Percentiles rank a stretch among this genome's conserved stretches.
phyloP scores from a whole-genome alignment of 2,888 invertebrate genomes.

The Oasisia sp. region DNA sequence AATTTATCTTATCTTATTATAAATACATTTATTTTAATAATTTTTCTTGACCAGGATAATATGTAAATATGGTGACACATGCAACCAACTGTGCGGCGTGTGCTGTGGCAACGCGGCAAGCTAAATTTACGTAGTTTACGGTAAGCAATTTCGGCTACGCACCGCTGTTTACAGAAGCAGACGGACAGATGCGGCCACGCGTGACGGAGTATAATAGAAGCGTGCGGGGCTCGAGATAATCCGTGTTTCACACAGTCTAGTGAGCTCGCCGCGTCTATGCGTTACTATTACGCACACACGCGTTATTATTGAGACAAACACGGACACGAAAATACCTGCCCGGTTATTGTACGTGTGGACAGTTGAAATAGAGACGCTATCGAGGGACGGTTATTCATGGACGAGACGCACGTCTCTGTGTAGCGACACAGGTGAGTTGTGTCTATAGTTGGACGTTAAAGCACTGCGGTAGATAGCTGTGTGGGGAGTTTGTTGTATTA shows the following conservation, averaged over 20 bases:
- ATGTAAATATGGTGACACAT: not conserved
- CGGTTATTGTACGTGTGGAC: not conserved
- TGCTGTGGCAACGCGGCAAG: not conserved
- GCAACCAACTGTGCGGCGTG: not conserved
- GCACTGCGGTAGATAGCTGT: no score
- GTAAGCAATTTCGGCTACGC: not conserved
- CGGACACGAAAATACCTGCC: not conserved
- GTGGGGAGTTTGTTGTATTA: no score
- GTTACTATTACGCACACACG: not conserved
- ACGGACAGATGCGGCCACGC: not conserved
- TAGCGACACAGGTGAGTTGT: no score
- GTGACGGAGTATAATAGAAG: not conserved
- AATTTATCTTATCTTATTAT: no score
- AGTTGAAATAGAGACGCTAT: not conserved
- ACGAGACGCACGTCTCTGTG: no score
- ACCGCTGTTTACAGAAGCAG: not conserved
- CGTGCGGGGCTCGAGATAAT: not conserved
- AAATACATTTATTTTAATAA: not conserved
- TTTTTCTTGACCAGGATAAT: not conserved
- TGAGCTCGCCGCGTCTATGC: not conserved
- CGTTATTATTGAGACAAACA: not conserved
- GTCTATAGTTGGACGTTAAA: no score
- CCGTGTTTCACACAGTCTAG: not conserved
- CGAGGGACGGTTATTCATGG: not conserved
- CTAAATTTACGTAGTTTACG: not conserved